A percentile compares a stretch with the other conserved stretches of the same genome.
These are phyloP conservation scores for Thalpophila matura DNA, from an alignment of 2,888 invertebrate genomes.

Conservation along the genomic window DNA sequence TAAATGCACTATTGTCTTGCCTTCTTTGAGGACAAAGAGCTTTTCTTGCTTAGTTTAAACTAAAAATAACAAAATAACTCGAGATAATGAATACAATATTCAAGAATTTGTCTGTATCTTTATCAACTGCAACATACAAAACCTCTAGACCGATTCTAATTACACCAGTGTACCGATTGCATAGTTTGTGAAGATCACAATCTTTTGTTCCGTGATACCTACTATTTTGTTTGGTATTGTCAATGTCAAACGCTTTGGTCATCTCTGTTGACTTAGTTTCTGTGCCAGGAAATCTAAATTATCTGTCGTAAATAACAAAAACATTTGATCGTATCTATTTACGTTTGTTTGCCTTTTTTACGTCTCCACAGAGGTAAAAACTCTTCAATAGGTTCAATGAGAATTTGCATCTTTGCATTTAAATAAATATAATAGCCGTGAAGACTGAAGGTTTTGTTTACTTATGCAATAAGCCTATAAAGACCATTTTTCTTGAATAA, in stretches of 20 bases:
- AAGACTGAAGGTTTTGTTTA: constrained; percentile 17
- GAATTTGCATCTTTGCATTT: not conserved
- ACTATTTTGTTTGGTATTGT: constrained; percentile 5
- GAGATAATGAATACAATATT: too few relatives aligned
- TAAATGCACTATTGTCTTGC: not conserved
- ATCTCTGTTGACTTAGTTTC: constrained; percentile 25
- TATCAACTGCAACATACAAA: not conserved
- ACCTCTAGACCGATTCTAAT: not conserved
- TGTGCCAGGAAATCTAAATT: constrained; percentile 44
- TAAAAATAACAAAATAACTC: too few relatives aligned
- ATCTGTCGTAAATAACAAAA: constrained; percentile 26
- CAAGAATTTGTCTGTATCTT: not conserved
- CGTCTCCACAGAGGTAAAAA: constrained; percentile 20
- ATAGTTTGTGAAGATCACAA: not conserved
- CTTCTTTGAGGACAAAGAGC: not conserved
- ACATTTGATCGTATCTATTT: constrained; percentile 28
- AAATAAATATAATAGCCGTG: not conserved
- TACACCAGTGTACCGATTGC: constrained; percentile 3
- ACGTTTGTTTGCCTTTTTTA: constrained; percentile 19
- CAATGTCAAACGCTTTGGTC: constrained; percentile 16
- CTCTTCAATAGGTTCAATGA: constrained; percentile 5
- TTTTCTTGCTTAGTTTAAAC: too few relatives aligned
- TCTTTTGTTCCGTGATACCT: constrained; percentile 25
- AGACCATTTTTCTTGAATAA: not conserved
- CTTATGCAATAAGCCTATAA: not conserved